phyloP scores from a whole-genome alignment of 2,113 vertebrate species.

The Vombatus ursinus region DNA sequence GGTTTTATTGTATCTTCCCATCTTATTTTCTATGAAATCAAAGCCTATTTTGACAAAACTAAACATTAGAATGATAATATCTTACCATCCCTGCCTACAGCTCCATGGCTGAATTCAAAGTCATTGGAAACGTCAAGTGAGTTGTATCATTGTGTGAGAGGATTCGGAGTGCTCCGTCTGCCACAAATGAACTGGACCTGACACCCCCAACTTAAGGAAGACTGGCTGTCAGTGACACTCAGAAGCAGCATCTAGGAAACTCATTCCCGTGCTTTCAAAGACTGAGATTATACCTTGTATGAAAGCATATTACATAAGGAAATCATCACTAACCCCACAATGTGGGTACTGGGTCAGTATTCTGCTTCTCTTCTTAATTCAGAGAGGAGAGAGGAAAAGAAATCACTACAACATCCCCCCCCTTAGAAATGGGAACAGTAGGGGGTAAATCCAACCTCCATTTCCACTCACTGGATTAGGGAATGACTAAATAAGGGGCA shows the following conservation, averaged over 20 bases:
- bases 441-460: constrained; percentile 84
- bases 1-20: not conserved
- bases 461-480: constrained; percentile 86
- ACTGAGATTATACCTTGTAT: constrained; percentile 73
- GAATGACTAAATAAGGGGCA: constrained; percentile 87
- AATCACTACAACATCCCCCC: constrained; percentile 82
- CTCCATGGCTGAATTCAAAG: constrained; percentile 5
- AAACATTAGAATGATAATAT: not conserved
- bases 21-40: not conserved
- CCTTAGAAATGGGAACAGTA: constrained; percentile 82
- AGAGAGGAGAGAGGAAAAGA: constrained; percentile 81
- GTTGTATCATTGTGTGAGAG: constrained; percentile 49
- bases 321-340: constrained; percentile 79
- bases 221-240: constrained; percentile 68
- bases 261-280: constrained; percentile 77
- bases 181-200: constrained; percentile 42
- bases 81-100: constrained; percentile 1
- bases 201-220: constrained; percentile 55
- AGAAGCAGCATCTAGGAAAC: constrained; percentile 63
- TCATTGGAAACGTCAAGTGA: constrained; percentile 33
- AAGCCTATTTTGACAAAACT: not conserved
- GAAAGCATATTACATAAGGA: constrained; percentile 74
- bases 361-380: constrained; percentile 79
- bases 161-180: constrained; percentile 14
- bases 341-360: constrained; percentile 74